Evolutionary conservation across 2,113 vertebrate genomes (phyloP).

Genomic region (Noctilio leporinus): DNA sequence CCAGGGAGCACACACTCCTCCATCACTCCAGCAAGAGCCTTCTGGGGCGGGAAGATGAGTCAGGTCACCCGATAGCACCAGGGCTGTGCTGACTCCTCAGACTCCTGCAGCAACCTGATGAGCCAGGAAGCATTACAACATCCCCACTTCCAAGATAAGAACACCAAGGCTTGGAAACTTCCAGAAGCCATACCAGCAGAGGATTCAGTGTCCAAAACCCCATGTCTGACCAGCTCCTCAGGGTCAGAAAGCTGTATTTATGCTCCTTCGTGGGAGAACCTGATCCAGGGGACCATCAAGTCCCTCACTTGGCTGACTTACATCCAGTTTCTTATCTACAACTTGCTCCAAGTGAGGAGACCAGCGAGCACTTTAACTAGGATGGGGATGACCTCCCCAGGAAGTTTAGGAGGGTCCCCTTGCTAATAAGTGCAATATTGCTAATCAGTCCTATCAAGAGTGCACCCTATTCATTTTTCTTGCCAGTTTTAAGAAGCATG

Average conservation of each 20-base stretch:
- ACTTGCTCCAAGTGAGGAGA: background rate
- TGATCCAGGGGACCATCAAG: background rate
- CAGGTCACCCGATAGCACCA: background rate
- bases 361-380: background rate
- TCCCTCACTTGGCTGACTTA: background rate
- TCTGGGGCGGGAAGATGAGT: background rate
- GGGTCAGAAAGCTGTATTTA: background rate
- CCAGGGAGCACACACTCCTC: background rate
- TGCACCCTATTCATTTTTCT: no score
- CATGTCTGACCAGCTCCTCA: fast-evolving
- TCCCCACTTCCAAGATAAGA: background rate
- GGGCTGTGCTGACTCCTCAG: background rate
- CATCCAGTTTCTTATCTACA: background rate
- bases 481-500: background rate
- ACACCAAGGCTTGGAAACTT: background rate
- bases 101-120: background rate
- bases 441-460: background rate
- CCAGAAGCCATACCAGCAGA: background rate
- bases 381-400: fast-evolving
- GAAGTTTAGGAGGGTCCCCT: background rate
- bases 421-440: background rate
- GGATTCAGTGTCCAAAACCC: background rate
- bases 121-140: background rate
- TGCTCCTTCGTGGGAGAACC: fast-evolving
- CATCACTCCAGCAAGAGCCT: no score